phyloP scores from a whole-genome alignment of 2,888 invertebrate species.

The Caenorhabditis plicata region DNA sequence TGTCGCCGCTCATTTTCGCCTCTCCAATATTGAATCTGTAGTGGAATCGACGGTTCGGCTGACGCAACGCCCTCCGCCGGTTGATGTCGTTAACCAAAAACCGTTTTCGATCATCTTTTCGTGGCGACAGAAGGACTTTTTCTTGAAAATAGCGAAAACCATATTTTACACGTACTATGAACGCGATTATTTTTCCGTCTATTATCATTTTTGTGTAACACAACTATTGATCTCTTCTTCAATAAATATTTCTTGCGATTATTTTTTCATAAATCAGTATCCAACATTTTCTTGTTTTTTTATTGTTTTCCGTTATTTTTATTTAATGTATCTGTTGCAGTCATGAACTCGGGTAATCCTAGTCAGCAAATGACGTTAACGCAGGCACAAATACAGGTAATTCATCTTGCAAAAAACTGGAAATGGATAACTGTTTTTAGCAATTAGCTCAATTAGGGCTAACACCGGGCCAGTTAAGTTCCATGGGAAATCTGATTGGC shows the following conservation, averaged over 20 bases:
- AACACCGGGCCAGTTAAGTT: slow-evolving; percentile 1
- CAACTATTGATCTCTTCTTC: too few species aligned
- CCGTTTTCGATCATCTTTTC: too few species aligned
- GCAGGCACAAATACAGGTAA: slow-evolving; percentile 19
- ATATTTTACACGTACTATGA: too few species aligned
- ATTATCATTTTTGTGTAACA: too few species aligned
- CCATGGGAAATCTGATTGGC: not conserved
- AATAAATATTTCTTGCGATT: not conserved
- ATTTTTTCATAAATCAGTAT: not conserved
- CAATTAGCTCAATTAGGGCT: slow-evolving; percentile 3
- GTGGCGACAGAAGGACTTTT: too few species aligned
- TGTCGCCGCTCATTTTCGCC: too few species aligned
- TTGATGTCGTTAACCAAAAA: too few species aligned
- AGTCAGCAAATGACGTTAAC: slow-evolving; percentile 10
- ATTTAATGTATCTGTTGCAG: slow-evolving; percentile 15
- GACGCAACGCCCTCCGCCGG: too few species aligned
- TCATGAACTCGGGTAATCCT: slow-evolving; percentile 29
- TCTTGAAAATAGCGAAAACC: too few species aligned
- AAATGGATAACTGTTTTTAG: not conserved
- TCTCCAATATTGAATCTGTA: too few species aligned
- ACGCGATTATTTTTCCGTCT: too few species aligned
- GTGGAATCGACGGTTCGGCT: too few species aligned
- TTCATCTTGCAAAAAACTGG: not conserved
- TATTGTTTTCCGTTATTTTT: not conserved
- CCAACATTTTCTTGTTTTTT: not conserved